A percentile compares a stretch with the other conserved stretches of the same genome.
Conservation (phyloP, 2,888 invertebrate genomes). For the Seira ritae region DNA sequence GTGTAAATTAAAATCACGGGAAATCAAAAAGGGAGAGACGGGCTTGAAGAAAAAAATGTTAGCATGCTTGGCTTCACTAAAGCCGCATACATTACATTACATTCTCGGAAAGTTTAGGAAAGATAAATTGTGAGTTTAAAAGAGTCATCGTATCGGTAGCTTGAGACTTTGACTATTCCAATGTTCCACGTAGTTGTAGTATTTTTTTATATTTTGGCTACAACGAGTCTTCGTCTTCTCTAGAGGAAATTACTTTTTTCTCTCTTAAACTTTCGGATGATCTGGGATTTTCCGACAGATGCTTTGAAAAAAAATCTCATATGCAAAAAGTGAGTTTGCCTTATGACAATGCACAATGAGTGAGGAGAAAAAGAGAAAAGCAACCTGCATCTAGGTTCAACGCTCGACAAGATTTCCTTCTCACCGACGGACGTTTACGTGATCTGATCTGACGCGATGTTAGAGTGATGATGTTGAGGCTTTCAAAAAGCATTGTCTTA, state of each 20-base stretch:
- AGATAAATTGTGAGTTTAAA: conserved; percentile 1
- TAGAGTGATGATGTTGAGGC: too few relatives aligned
- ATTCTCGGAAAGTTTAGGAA: not conserved
- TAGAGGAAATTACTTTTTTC: conserved; percentile 36
- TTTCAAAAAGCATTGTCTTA: conserved; percentile 54
- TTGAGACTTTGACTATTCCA: not conserved
- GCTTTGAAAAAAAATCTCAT: conserved; percentile 34
- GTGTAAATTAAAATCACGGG: conserved; percentile 42
- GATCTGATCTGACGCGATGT: not conserved
- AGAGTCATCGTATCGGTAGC: too few relatives aligned
- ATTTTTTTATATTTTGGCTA: conserved; percentile 1
- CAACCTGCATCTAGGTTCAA: conserved; percentile 60
- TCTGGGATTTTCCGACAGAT: conserved; percentile 62
- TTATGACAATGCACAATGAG: conserved; percentile 27
- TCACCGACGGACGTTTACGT: too few relatives aligned
- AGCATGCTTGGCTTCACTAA: not conserved
- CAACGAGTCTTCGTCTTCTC: not conserved
- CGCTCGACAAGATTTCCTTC: conserved; percentile 27
- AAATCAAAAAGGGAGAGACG: not conserved
- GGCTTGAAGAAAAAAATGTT: not conserved
- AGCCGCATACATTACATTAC: not conserved
- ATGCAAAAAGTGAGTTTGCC: conserved; percentile 19
- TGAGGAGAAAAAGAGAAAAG: conserved; percentile 12
- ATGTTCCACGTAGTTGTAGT: not conserved
- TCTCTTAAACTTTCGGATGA: conserved; percentile 39